Base-by-base conservation (phyloP, 2,113 vertebrate genomes). In the Plestiodon gilberti region DNA sequence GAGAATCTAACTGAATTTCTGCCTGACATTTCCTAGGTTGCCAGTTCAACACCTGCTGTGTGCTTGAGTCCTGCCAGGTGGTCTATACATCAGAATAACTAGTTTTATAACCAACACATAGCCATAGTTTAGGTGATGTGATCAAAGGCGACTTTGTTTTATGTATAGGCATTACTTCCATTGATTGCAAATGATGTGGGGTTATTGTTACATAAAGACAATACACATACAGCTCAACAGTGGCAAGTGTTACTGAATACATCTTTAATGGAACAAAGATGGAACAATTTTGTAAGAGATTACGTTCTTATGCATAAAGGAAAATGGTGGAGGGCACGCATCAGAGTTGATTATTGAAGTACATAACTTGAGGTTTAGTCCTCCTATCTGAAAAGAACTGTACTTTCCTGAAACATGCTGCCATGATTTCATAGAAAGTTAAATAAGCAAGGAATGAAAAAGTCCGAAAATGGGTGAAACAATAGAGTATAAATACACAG, bases 391-490 rank as follows among this genome's bases (percentile, higher is more conserved):
- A 89, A 59, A 3, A 73, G 40, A 77, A 83, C 83, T 79, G 61
- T 84, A 62, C 73, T 88, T 82, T 69, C 65, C 82, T 62, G 76
- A 3, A 0, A 4, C 76, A 23, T 1, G 0, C 0, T 0, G 77
- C 89, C 38, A 38, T 82, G 84, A 40, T 55, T 90, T 87, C 48
- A 20, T 14, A 1, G 4, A 88, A 91, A 62, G 57, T 89, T 93
- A 30, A 52, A 48, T 90, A 48, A 59, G 78, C 85, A 89, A 65
- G 67, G 62, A 57, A 35, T 65, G 62, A 62, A 67, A 83, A 88
- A 88, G 70, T 82, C 71, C 87, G 35, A 35, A 81, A 86, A 70
- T 40, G 90, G 88, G 84, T 83, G 81, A 86, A 87, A 25, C n/a
- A 85, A 9, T 91, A 88, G 83, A 78, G 1, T 85, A 43, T 64